Evolutionary conservation across 2,113 vertebrate species (phyloP), one percentile per base, ranked within the genome.

Genomic region (Menidia beryllina): DNA sequence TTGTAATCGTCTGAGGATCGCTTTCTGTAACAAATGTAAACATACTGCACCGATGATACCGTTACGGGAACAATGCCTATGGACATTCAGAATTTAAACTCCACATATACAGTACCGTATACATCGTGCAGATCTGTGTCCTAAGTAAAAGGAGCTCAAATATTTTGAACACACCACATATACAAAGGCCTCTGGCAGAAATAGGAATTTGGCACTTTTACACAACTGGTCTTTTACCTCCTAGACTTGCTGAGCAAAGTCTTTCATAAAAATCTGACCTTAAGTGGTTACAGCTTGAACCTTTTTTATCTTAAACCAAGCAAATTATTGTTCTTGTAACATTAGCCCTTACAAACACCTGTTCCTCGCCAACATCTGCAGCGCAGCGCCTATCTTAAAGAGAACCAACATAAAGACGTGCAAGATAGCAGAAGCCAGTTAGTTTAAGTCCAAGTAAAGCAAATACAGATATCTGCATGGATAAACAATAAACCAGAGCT

Each of bases 281-380:
- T 45, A 75, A 75, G 55, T 30, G 20, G 23, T 68, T 59, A 10
- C 14, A 55, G 49, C 13, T 36, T 63, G 12, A 61, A 71, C 26
- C 10, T 52, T 47, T n/a, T 71, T 3, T 6, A 7, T 48, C 25
- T 49, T 45, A 12, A 17, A 58, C 38, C 52, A 39, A 69, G 64
- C 60, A 69, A 65, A 34, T 43, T 2, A 52, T 24, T 66, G 36
- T 53, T 26, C 14, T 54, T 67, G 34, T 56, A 75, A 66, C 30
- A 65, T 45, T 77, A 93, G 91, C 91, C 93, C 91, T 92, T 92
- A 85, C 77, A 71, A 68, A 79, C 69, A 70, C 48, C 74, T 60
- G 47, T 26, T 23, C 19, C 23, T 64, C 59, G 71, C 21, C 53
- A 52, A 85, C 63, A 51, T 79, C 45, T 73, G 17, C 52, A 39